Percentiles rank a stretch among this genome's conserved stretches.
phyloP scores from a whole-genome alignment of 2,888 invertebrate species.

The Epirrhoe tristata region DNA sequence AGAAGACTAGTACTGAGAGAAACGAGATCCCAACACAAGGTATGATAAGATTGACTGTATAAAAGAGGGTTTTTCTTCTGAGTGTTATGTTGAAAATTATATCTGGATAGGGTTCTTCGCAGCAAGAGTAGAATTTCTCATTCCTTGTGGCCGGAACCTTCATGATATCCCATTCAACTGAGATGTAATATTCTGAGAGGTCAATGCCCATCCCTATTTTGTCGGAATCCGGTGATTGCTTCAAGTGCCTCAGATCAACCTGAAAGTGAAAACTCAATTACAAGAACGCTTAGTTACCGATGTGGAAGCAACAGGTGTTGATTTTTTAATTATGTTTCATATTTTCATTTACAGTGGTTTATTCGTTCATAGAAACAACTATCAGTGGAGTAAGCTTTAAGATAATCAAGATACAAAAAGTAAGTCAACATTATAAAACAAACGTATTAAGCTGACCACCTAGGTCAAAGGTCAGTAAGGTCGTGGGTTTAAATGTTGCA shows the following conservation, averaged over 20 bases:
- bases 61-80: constrained; percentile 97
- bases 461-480: too few species aligned
- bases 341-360: too few species aligned
- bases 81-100: constrained; percentile 99
- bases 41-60: constrained; percentile 98
- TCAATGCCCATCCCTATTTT: constrained; percentile 96
- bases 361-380: too few species aligned
- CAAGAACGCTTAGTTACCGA: constrained; percentile 25
- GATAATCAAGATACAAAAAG: too few species aligned
- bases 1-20: constrained; percentile 98
- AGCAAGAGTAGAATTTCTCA: constrained; percentile 98
- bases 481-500: too few species aligned
- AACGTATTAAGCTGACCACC: too few species aligned
- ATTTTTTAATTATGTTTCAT: constrained; percentile 15
- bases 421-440: too few species aligned
- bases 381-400: too few species aligned
- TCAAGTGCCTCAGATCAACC: constrained; percentile 96
- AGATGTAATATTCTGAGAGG: constrained; percentile 97
- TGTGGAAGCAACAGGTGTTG: constrained; percentile 31
- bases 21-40: constrained; percentile 99
- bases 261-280: constrained; percentile 65
- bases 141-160: constrained; percentile 95
- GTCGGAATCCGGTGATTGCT: constrained; percentile 94
- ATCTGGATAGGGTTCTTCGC: constrained; percentile 98
- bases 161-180: constrained; percentile 99